These are phyloP conservation scores for Burhinus oedicnemus DNA, from an alignment of 2,113 vertebrate species.

Conservation along the genomic window DNA sequence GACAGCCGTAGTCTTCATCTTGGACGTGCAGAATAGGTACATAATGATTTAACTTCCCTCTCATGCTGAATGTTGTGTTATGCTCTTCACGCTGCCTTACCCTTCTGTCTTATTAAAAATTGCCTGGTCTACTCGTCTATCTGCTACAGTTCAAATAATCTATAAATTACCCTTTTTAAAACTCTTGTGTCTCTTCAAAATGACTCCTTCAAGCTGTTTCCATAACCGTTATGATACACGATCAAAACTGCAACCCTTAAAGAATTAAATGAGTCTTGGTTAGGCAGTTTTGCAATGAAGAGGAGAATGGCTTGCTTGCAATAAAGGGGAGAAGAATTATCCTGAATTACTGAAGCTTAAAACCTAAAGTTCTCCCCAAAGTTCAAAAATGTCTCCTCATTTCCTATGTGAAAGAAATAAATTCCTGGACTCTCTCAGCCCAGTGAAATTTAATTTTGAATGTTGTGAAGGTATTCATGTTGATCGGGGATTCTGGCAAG, in stretches of 20 bases:
- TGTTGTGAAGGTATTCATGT: background rate
- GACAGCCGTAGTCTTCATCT: background rate
- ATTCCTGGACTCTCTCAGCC: background rate
- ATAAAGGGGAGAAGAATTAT: background rate
- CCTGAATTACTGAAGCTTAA: background rate
- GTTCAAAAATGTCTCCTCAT: background rate
- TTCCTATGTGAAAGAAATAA: background rate
- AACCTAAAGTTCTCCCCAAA: background rate
- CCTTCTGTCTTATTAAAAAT: background rate
- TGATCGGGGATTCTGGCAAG: background rate
- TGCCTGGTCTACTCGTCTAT: background rate
- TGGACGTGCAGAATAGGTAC: background rate
- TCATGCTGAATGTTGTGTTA: background rate
- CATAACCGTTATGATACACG: rapidly evolving
- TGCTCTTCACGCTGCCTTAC: background rate
- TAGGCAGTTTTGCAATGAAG: background rate
- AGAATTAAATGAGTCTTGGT: background rate
- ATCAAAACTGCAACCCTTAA: background rate
- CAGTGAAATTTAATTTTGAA: background rate
- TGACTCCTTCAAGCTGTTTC: background rate
- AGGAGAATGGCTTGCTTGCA: background rate
- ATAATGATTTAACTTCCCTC: background rate
- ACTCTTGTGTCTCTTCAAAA: background rate
- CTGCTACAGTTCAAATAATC: background rate
- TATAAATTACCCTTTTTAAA: background rate